A percentile compares a stretch with the other conserved stretches of the same genome.
Conservation (phyloP, 2,888 invertebrate species). For the Acrocyrtus sp. region DNA sequence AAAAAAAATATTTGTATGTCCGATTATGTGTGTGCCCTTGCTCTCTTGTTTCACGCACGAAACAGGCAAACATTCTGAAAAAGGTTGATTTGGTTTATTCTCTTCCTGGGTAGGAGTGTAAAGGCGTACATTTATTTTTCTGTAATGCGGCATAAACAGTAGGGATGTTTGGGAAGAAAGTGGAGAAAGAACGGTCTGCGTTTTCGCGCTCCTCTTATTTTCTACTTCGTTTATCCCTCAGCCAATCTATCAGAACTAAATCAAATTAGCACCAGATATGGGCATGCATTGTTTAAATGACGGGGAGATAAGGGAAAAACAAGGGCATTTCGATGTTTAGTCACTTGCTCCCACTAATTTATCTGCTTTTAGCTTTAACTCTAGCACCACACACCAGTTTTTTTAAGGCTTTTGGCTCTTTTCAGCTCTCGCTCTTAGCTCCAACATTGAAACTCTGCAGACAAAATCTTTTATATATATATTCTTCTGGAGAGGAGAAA, state of each 20-base stretch:
- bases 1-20: too few species aligned
- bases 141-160: too few species aligned
- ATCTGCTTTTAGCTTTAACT: conserved; percentile 32
- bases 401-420: not conserved
- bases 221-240: conserved; percentile 37
- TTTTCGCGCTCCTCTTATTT: too few species aligned
- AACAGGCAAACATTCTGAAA: conserved; percentile 11
- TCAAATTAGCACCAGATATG: conserved; percentile 51
- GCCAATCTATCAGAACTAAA: conserved; percentile 50
- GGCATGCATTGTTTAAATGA: conserved; percentile 31
- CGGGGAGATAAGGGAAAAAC: conserved; percentile 36
- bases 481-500: too few species aligned
- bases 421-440: not conserved
- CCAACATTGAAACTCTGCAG: too few species aligned
- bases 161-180: too few species aligned
- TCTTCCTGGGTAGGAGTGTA: too few species aligned
- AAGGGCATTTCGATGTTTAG: conserved; percentile 39
- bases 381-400: not conserved
- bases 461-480: too few species aligned
- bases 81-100: conserved; percentile 1
- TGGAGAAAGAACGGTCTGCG: conserved; percentile 24
- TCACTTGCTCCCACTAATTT: conserved; percentile 33
- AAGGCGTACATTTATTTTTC: too few species aligned
- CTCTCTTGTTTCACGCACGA: conserved; percentile 2
- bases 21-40: too few species aligned